Percentiles rank a stretch among this genome's conserved stretches.
Evolutionary conservation across 2,888 invertebrate species (phyloP).

Genomic region (Phrixothrix hirtus): DNA sequence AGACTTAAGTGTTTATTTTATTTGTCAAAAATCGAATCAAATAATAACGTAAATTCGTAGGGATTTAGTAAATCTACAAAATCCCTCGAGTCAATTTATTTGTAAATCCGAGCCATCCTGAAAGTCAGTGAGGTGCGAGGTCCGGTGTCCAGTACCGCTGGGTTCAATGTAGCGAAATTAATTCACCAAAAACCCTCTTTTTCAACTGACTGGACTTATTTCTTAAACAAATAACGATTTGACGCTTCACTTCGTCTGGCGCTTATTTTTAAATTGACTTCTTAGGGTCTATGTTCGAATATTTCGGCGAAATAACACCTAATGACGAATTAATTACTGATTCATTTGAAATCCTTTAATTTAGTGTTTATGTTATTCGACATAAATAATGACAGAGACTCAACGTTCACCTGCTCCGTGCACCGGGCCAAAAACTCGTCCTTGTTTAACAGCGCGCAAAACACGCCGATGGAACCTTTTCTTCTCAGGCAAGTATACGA

Average conservation of each 20-base stretch:
- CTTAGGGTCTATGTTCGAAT: too few relatives aligned
- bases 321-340: slow-evolving; percentile 7
- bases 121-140: slow-evolving; percentile 41
- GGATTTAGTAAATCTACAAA: slow-evolving; percentile 30
- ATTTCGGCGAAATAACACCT: background rate
- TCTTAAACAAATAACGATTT: slow-evolving; percentile 31
- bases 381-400: slow-evolving; percentile 24
- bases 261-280: too few relatives aligned
- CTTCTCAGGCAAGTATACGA: too few relatives aligned
- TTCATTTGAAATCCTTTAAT: slow-evolving; percentile 12
- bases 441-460: slow-evolving; percentile 17
- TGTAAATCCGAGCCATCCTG: slow-evolving; percentile 38
- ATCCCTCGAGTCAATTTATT: slow-evolving; percentile 35
- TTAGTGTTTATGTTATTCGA: slow-evolving; percentile 19
- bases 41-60: slow-evolving; percentile 4
- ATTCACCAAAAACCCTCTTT: slow-evolving; percentile 22
- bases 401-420: slow-evolving; percentile 24
- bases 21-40: slow-evolving; percentile 4
- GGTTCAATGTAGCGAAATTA: slow-evolving; percentile 27
- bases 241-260: slow-evolving; percentile 19
- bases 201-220: slow-evolving; percentile 25
- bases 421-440: slow-evolving; percentile 27
- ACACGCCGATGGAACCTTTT: too few relatives aligned
- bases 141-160: slow-evolving; percentile 36
- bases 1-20: slow-evolving; percentile 32